Conservation (phyloP, 2,888 invertebrate species). For the Noctua pronuba region DNA sequence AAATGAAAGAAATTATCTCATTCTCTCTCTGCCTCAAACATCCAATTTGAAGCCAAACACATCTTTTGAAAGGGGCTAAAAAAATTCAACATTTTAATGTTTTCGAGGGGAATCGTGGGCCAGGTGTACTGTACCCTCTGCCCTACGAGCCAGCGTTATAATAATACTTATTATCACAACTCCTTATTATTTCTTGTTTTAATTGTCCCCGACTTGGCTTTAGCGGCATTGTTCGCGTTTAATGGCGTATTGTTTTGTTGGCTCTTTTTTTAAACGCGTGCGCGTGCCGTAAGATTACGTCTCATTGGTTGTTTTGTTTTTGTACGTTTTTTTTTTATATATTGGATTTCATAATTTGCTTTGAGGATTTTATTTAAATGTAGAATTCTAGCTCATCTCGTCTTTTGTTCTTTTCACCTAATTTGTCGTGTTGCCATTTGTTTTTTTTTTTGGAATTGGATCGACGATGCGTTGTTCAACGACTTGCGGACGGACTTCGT, state of each 20-base stretch:
- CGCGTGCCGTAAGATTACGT: constrained; percentile 87
- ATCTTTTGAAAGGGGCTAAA: constrained; percentile 59
- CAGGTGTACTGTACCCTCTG: constrained; percentile 82
- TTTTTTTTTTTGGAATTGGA: neutral
- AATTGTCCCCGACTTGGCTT: constrained; percentile 90
- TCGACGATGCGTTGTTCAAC: neutral
- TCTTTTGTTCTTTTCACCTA: neutral
- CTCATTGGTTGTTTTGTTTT: constrained; percentile 63
- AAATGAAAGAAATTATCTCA: constrained; percentile 57
- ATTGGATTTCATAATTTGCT: constrained; percentile 15
- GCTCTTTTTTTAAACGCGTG: constrained; percentile 81
- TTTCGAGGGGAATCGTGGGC: constrained; percentile 72
- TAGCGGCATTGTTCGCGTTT: constrained; percentile 89
- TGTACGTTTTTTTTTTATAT: constrained; percentile 27
- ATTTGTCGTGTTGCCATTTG: neutral
- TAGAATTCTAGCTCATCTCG: neutral
- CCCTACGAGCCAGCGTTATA: constrained; percentile 75
- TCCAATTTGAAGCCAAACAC: constrained; percentile 67
- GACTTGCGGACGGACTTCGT: neutral
- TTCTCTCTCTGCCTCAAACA: constrained; percentile 55
- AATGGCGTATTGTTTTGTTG: constrained; percentile 89
- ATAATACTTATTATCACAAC: constrained; percentile 90
- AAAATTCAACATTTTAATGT: constrained; percentile 66
- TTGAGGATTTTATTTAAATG: neutral
- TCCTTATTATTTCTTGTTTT: constrained; percentile 90